phyloP scores from a whole-genome alignment of 2,113 vertebrate genomes.

The Zingel zingel region DNA sequence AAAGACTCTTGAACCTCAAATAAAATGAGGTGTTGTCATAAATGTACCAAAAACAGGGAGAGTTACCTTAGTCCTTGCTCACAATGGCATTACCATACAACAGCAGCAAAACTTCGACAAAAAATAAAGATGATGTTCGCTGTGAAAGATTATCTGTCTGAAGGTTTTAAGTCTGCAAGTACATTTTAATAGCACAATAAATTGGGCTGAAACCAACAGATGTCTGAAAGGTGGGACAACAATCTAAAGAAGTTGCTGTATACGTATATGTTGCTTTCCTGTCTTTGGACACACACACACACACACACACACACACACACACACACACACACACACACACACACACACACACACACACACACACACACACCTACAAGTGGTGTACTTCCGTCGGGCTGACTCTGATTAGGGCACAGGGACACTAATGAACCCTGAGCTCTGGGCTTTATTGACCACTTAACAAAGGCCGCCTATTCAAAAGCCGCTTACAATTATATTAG shows the following conservation, averaged over 20 bases:
- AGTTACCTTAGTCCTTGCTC: not conserved
- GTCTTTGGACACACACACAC: not conserved
- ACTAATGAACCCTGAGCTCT: slow-evolving; percentile 75
- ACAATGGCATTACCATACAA: not conserved
- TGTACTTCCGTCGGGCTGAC: slow-evolving; percentile 67
- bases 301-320: slow-evolving; percentile 13
- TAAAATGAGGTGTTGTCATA: not conserved
- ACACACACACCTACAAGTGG: slow-evolving; percentile 60
- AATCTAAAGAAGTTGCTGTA: not conserved
- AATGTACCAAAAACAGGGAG: not conserved
- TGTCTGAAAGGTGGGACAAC: not conserved
- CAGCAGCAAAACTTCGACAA: not conserved
- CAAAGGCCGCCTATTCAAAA: slow-evolving; percentile 63
- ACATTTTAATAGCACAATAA: not conserved
- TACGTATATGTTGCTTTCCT: not conserved
- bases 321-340: slow-evolving; percentile 7
- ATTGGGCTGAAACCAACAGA: not conserved
- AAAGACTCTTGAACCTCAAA: not conserved
- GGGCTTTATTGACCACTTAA: slow-evolving; percentile 74
- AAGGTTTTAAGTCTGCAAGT: not conserved
- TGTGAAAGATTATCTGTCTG: slow-evolving; percentile 5
- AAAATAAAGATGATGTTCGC: not conserved
- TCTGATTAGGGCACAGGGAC: slow-evolving; percentile 70
- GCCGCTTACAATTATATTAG: slow-evolving; percentile 63
- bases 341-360: not conserved